Evolutionary conservation across 2,888 invertebrate species (phyloP).

Genomic region (Dynastes grantii): DNA sequence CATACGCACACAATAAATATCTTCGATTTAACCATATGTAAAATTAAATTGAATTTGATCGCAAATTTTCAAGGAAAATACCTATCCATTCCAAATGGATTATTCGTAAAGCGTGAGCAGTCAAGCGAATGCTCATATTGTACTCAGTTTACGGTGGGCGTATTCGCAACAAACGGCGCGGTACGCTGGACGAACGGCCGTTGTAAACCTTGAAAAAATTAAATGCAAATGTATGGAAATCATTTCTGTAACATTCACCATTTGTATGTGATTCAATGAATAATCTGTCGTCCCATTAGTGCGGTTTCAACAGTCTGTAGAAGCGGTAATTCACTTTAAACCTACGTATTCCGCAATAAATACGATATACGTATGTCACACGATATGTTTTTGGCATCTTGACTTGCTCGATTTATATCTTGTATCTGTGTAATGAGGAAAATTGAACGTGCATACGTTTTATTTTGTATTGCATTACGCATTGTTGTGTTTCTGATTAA

Average conservation of each 20-base stretch:
- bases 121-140: constrained; percentile 10
- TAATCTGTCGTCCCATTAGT: constrained; percentile 2
- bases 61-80: constrained; percentile 31
- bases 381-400: too few species aligned
- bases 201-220: constrained; percentile 9
- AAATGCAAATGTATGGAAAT: constrained; percentile 33
- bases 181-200: neutral
- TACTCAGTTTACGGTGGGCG: constrained; percentile 8
- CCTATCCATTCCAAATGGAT: constrained; percentile 18
- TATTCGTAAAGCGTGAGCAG: constrained; percentile 7
- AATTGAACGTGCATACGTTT: too few species aligned
- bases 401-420: too few species aligned
- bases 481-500: too few species aligned
- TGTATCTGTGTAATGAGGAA: too few species aligned
- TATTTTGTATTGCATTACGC: too few species aligned
- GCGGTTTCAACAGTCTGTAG: neutral
- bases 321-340: neutral
- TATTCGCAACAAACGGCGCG: constrained; percentile 13
- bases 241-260: constrained; percentile 16
- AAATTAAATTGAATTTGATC: constrained; percentile 12
- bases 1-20: neutral
- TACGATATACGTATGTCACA: too few species aligned
- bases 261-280: constrained; percentile 18
- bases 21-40: constrained; percentile 14
- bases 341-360: too few species aligned